A percentile compares a stretch with the other conserved stretches of the same genome.
These are phyloP conservation scores for Pristionchus japonicus DNA, from an alignment of 2,888 invertebrate genomes.

Conservation along the genomic window DNA sequence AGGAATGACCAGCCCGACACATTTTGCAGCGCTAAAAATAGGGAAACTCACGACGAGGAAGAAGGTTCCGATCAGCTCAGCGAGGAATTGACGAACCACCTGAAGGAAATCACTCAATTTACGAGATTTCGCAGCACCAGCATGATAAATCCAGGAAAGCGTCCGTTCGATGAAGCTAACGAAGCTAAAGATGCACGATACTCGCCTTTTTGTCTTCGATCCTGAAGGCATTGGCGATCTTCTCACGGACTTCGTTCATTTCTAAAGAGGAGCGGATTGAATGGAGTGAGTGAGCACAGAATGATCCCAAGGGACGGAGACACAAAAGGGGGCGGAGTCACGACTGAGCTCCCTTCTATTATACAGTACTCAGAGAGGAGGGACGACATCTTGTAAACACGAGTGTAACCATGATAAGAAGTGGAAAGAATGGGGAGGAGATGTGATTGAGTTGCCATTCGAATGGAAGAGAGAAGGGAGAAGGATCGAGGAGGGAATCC, in stretches of 20 bases:
- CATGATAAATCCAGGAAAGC: background rate
- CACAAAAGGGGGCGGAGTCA: constrained; percentile 13
- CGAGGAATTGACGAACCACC: constrained; percentile 65
- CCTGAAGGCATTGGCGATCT: constrained; percentile 56
- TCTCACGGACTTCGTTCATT: constrained; percentile 55
- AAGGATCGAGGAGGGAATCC: background rate
- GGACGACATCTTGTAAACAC: constrained; percentile 31
- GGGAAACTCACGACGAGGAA: constrained; percentile 63
- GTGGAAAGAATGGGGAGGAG: background rate
- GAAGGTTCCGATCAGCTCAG: constrained; percentile 72
- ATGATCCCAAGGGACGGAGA: background rate
- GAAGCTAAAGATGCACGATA: background rate
- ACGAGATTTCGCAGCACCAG: background rate
- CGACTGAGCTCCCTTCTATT: constrained; percentile 1
- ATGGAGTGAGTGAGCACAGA: background rate
- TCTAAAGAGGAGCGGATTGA: background rate
- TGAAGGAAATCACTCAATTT: background rate
- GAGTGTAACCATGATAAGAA: constrained; percentile 22
- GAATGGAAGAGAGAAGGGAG: background rate
- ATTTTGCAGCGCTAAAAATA: background rate
- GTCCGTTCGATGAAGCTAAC: background rate
- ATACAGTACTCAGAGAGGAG: background rate
- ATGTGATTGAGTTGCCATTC: background rate
- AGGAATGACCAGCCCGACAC: too few species aligned
- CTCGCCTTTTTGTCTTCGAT: constrained; percentile 59